Base-by-base conservation (phyloP, 2,113 vertebrate genomes). In the Ophthalmolycus amberensis region DNA sequence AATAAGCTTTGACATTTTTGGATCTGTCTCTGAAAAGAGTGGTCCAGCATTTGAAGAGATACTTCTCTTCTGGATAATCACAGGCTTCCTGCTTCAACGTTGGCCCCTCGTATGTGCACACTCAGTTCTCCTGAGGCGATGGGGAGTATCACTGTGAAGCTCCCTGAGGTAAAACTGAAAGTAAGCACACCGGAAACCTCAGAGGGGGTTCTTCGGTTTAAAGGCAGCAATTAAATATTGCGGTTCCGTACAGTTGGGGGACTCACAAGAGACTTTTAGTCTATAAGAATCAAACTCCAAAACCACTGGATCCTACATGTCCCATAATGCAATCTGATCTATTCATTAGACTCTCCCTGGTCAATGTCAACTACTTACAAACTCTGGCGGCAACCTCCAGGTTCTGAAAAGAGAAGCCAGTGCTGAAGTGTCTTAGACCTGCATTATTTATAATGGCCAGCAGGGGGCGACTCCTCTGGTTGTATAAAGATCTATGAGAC, bases 271-370 rank as follows among this genome's bases (percentile, higher is more conserved):
- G 27, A 59, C 38, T 29, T 11, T 29, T 4, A 58, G 48, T 16
- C 32, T 18, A 22, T 44, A 3, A 5, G 25, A 72, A 10, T 6
- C 44, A 60, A 22, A 27, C 32, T 58, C 44, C 52, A 77, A 58
- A 56, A 56, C 4, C n/a, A 15, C 54, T 11, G 20, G 18, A 44
- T 40, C 38, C 71, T 75, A 72, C 62, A 73, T 72, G 50, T 79
- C 62, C 64, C 63, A 84, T 3, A 58, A 64, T 72, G 67, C 75
- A 71, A 10, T 38, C 20, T 10, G 14, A 11, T 37, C 4, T 50
- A 25, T 52, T 27, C 32, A 65, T 29, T 18, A 20, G n/a, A 32
- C 11, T 8, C 34, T 34, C 4, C 20, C 14, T 64, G 68, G 16
- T 7, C 25, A 59, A 72, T 42, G 9, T 16, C 15, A 18, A 22